Percentiles rank a stretch among this genome's conserved stretches.
Evolutionary conservation across 2,888 invertebrate genomes (phyloP).

Genomic region (Monoplex corrugatus): DNA sequence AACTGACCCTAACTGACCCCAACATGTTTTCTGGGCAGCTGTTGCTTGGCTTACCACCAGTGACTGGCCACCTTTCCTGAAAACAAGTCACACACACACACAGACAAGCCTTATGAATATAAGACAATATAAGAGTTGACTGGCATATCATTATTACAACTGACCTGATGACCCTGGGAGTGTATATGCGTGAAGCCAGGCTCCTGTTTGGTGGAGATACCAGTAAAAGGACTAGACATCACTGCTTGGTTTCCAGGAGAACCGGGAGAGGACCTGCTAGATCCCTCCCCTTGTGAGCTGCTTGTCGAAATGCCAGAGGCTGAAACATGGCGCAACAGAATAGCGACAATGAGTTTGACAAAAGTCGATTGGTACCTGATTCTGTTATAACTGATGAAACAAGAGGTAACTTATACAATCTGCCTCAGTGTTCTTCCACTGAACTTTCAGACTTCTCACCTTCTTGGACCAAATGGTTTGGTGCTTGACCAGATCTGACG

Average conservation of each 20-base stretch:
- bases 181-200: slow-evolving; percentile 97
- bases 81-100: background rate
- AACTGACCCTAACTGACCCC: too few species aligned
- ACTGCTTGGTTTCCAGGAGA: slow-evolving; percentile 80
- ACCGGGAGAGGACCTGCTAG: slow-evolving; percentile 73
- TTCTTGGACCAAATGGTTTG: too few species aligned
- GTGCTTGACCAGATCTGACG: too few species aligned
- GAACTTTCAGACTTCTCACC: too few species aligned
- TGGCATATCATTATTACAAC: slow-evolving; percentile 52
- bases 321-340: background rate
- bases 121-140: background rate
- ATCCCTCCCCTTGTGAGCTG: slow-evolving; percentile 42
- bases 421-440: too few species aligned
- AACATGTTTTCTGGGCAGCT: too few species aligned
- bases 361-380: too few species aligned
- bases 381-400: too few species aligned
- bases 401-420: too few species aligned
- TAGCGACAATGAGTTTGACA: too few species aligned
- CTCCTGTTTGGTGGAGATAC: slow-evolving; percentile 83
- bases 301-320: slow-evolving; percentile 44
- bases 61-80: background rate
- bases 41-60: background rate
- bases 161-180: slow-evolving; percentile 86
- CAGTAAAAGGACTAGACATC: slow-evolving; percentile 82
- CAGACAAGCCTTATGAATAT: background rate